A percentile compares a stretch with the other conserved stretches of the same genome.
Evolutionary conservation across 2,797 vertebrate genomes (phyloP).

Genomic region (Podargus strigoides): DNA sequence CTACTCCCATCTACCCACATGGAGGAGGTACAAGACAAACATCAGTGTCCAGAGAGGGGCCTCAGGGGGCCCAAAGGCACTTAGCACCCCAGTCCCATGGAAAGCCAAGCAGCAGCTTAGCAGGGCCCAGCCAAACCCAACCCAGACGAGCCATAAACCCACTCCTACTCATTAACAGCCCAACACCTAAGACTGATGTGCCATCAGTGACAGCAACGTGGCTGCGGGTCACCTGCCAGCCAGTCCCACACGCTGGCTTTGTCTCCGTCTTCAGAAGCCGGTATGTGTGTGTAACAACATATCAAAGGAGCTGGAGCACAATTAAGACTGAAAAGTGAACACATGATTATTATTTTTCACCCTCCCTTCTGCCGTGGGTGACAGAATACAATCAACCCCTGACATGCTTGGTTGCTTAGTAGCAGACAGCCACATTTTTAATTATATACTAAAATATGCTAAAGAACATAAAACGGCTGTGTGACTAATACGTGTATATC

Average conservation of each 20-base stretch:
- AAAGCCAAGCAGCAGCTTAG: not conserved
- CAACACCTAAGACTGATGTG: fast-evolving
- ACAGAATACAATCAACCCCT: slow-evolving; percentile 73
- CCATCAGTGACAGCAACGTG: fast-evolving
- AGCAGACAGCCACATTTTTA: slow-evolving; percentile 76
- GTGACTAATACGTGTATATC: slow-evolving; percentile 71
- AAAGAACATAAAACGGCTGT: slow-evolving; percentile 70
- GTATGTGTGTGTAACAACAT: not conserved
- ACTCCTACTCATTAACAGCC: fast-evolving
- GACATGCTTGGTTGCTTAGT: slow-evolving; percentile 74
- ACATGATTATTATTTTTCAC: slow-evolving; percentile 68
- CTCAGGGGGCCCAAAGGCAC: not conserved
- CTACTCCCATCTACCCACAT: fast-evolving
- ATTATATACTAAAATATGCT: slow-evolving; percentile 77
- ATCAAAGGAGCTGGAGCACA: slow-evolving; percentile 60
- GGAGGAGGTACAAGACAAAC: not conserved
- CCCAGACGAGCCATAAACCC: not conserved
- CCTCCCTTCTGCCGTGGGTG: slow-evolving; percentile 58
- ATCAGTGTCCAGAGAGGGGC: not conserved
- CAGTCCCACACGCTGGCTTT: fast-evolving
- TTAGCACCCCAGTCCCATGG: not conserved
- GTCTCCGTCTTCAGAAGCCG: not conserved
- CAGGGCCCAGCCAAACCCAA: not conserved
- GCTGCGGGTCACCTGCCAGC: not conserved
- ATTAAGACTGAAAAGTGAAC: slow-evolving; percentile 71